These are phyloP conservation scores for Bolinopsis microptera DNA, from an alignment of 37 sponge, comb jelly and placozoan genomes.

Conservation along the genomic window DNA sequence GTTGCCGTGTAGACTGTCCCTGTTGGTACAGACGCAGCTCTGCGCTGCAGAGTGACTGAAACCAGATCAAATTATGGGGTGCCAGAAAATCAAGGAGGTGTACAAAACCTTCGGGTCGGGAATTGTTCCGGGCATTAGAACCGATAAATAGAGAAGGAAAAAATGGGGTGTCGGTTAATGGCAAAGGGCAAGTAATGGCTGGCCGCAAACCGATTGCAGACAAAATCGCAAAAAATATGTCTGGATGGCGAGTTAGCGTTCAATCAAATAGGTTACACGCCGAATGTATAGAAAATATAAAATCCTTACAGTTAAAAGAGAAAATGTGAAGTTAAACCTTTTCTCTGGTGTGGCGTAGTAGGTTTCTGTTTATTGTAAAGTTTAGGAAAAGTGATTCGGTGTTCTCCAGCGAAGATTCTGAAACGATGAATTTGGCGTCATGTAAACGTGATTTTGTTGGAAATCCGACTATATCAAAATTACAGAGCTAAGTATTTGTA, in stretches of 20 bases:
- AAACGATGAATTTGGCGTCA: not conserved
- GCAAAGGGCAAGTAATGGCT: not conserved
- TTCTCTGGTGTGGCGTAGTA: conserved; percentile 42
- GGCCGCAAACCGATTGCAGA: not conserved
- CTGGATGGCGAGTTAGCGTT: not conserved
- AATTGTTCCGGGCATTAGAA: not conserved
- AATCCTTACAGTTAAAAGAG: not conserved
- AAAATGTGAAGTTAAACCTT: conserved; percentile 26
- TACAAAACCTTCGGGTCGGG: not conserved
- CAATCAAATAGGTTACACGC: too few relatives aligned
- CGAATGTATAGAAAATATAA: too few relatives aligned
- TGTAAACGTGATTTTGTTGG: not conserved
- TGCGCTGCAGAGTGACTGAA: conserved; percentile 59
- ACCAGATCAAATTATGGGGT: not conserved
- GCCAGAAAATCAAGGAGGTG: not conserved
- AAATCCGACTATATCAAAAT: not conserved
- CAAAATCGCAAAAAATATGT: not conserved
- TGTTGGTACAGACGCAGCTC: conserved; percentile 61
- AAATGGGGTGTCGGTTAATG: not conserved
- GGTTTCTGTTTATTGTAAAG: conserved; percentile 64
- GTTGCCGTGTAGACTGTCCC: not conserved
- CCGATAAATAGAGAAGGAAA: not conserved
- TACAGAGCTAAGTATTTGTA: not conserved
- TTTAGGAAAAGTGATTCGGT: conserved; percentile 25
- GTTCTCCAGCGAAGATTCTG: not conserved